Base-by-base conservation (phyloP, 2,888 invertebrate species). In the Cantharis flavilabris region DNA sequence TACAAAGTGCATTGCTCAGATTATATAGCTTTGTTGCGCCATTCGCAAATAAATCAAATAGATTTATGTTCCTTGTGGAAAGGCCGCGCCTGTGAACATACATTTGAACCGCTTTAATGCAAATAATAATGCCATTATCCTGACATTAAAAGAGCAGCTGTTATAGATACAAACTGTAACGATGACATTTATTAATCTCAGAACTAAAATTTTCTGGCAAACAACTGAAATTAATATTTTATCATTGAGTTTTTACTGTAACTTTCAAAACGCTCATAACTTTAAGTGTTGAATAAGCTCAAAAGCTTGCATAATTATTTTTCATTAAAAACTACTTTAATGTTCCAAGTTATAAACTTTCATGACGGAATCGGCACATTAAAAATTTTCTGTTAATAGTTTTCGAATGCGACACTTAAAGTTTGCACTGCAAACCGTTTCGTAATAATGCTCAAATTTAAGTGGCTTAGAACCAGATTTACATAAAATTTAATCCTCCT, bases 51-150 rank as follows among this genome's bases (percentile, higher is more conserved):
- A 84, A 84, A 84, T 84, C 84, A 84, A 78, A 14, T 76, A 83
- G 84, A 85, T 85, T 84, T 85, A 85, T 84, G 82, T 72, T 76
- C 75, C 76, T 79, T 81, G 78, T 76, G 81, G 81, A 81, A 80
- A 80, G 83, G 82, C 83, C 83, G 83, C 83, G 83, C 83, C 83
- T 82, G 80, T 81, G 82, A 80, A 81, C 81, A 82, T 80, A 82
- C 81, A 83, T 82, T 81, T 81, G 77, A 81, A 80, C 76, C 81
- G 81, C 82, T 81, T 81, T 83, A 84, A 84, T 83, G 84, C 83
- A 84, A 85, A 84, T 84, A 84, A 84, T 84, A 84, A 84, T 84
- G 84, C 83, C 83, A 84, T 85, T 84, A 84, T 82, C 77, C 75
- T 79, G 80, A 82, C 83, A 82, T 83, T 84, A 84, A 84, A 84